These are phyloP conservation scores for Darevskia nairensis DNA, from an alignment of 2,797 vertebrate genomes.

Conservation along the genomic window DNA sequence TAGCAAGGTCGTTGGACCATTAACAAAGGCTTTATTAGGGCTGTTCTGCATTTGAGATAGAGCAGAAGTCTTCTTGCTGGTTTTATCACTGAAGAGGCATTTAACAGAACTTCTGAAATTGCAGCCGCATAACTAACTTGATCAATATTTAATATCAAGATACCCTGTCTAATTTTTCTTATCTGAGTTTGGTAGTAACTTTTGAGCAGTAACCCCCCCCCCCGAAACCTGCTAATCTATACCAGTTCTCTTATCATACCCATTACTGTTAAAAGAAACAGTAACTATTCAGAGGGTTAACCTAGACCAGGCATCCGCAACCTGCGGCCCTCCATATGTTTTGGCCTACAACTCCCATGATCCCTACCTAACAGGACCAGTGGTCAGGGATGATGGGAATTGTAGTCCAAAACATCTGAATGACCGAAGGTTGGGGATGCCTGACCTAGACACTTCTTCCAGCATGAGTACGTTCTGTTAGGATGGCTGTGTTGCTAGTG, in stretches of 20 bases:
- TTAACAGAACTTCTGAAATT: constrained; percentile 36
- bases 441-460: background rate
- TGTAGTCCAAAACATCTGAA: too few relatives aligned
- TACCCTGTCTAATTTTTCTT: constrained; percentile 29
- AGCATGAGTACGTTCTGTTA: background rate
- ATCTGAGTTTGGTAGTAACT: constrained; percentile 35
- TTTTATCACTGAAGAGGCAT: constrained; percentile 27
- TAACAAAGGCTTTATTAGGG: constrained; percentile 5
- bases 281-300: too few relatives aligned
- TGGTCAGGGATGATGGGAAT: too few relatives aligned
- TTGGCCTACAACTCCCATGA: too few relatives aligned
- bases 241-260: background rate
- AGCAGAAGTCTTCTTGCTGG: background rate
- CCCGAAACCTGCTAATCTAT: background rate
- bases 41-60: background rate
- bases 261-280: background rate
- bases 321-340: too few relatives aligned
- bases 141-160: constrained; percentile 45
- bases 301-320: too few relatives aligned
- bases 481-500: too few relatives aligned
- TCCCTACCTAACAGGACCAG: too few relatives aligned
- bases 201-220: background rate
- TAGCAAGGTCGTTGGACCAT: constrained; percentile 20
- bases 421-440: too few relatives aligned
- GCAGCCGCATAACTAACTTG: constrained; percentile 2